phyloP scores from a whole-genome alignment of 2,113 vertebrate species.

The Malurus melanocephalus region DNA sequence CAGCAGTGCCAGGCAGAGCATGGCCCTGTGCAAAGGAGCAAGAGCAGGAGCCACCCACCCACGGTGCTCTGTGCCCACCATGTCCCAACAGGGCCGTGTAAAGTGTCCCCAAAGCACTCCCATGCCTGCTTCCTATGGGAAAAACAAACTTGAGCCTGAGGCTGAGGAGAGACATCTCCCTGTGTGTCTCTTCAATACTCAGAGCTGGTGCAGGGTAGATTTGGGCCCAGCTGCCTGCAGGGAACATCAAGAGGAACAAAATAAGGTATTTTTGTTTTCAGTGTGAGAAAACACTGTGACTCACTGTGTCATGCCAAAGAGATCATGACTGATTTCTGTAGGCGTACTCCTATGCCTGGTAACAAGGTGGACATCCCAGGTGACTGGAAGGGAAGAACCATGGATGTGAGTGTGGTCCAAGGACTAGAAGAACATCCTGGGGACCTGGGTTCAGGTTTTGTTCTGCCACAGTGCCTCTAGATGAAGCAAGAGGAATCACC shows the following conservation, averaged over 20 bases:
- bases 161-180: not conserved
- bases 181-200: too few relatives aligned
- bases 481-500: not conserved
- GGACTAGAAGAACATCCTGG: not conserved
- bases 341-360: not conserved
- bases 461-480: not conserved
- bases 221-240: not conserved
- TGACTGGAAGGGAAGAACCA: not conserved
- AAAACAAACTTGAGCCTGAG: not conserved
- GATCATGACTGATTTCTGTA: not conserved
- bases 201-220: not conserved
- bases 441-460: not conserved
- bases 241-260: not conserved
- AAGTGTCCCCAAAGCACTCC: not conserved
- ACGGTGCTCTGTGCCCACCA: not conserved
- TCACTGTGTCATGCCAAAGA: not conserved
- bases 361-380: not conserved
- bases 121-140: fast-evolving
- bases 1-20: not conserved
- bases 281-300: not conserved
- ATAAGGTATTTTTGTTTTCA: not conserved
- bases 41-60: not conserved
- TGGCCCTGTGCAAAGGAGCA: fast-evolving
- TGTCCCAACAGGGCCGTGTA: not conserved
- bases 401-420: not conserved